Percentiles rank a stretch among this genome's conserved stretches.
Conservation (phyloP, 2,797 vertebrate genomes). For the Urocyon cinereoargenteus region DNA sequence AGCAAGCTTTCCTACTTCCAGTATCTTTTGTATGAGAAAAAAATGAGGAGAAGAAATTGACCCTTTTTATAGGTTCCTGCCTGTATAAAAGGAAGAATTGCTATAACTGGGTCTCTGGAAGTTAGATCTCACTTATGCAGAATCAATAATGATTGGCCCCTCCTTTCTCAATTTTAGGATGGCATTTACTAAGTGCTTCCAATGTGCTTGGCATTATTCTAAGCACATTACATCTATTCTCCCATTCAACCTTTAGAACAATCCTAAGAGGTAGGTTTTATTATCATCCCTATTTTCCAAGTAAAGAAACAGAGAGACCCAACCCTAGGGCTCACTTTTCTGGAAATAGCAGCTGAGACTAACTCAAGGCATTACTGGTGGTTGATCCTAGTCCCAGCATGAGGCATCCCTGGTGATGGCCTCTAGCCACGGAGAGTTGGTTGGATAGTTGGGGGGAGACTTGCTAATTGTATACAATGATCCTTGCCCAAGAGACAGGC, state of each 20-base stretch:
- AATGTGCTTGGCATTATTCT: neutral
- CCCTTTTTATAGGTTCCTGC: neutral
- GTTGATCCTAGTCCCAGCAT: neutral
- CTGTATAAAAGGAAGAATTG: neutral
- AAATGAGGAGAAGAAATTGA: neutral
- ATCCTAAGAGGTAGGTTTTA: neutral
- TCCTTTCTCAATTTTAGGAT: neutral
- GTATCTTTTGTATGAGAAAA: neutral
- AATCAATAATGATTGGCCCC: neutral
- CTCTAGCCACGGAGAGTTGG: neutral
- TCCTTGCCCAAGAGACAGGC: neutral
- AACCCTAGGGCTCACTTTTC: neutral
- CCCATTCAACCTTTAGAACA: neutral
- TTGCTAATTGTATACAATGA: neutral
- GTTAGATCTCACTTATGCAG: neutral
- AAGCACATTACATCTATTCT: neutral
- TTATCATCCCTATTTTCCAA: neutral
- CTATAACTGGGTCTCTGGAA: neutral
- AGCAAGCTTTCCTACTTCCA: neutral
- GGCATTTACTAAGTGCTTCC: neutral
- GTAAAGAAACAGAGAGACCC: conserved; percentile 11
- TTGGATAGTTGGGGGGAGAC: neutral
- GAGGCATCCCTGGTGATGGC: neutral
- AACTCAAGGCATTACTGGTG: neutral
- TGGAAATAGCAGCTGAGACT: neutral